Evolutionary conservation across 2,797 vertebrate genomes (phyloP).

Genomic region (Aphelocoma californica): DNA sequence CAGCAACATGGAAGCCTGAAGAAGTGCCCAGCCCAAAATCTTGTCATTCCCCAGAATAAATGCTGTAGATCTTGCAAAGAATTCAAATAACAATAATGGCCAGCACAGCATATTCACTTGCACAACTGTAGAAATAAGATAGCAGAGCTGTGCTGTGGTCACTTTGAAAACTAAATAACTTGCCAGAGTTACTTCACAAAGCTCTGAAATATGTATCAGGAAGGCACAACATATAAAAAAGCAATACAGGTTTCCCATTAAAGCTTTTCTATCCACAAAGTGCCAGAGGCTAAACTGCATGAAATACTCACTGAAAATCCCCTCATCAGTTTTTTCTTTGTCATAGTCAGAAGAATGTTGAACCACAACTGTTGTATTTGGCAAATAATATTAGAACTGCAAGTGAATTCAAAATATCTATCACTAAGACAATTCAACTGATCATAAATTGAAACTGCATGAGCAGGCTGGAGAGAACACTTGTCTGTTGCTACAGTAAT

Average conservation of each 20-base stretch:
- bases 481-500: background rate
- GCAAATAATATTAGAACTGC: background rate
- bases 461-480: background rate
- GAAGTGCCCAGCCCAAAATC: background rate
- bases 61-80: background rate
- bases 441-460: background rate
- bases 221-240: background rate
- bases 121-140: background rate
- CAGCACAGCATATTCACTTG: background rate
- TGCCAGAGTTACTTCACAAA: background rate
- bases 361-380: background rate
- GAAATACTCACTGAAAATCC: slow-evolving; percentile 4
- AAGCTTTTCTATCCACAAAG: background rate
- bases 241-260: background rate
- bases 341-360: background rate
- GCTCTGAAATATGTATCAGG: background rate
- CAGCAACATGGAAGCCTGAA: background rate
- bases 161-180: background rate
- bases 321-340: background rate
- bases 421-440: background rate
- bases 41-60: background rate
- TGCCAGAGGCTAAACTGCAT: background rate
- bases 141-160: background rate
- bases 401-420: background rate
- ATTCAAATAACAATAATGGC: background rate